Conservation (phyloP, 2,888 invertebrate species). For the Augiades crinisus region DNA sequence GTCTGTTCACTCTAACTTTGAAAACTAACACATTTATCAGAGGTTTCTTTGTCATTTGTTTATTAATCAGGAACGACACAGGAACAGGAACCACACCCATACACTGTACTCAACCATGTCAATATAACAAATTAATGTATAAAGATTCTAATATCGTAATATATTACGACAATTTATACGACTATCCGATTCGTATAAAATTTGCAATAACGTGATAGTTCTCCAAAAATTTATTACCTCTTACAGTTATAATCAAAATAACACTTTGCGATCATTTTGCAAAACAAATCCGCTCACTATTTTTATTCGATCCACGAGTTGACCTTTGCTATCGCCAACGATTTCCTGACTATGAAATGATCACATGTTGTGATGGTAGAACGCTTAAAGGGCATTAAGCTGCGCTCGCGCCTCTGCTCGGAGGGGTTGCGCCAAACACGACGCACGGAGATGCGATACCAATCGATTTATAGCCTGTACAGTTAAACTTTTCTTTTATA, state of each 20-base stretch:
- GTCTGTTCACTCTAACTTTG: too few species aligned
- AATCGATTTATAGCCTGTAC: conserved; percentile 52
- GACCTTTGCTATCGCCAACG: conserved; percentile 14
- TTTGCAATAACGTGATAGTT: too few species aligned
- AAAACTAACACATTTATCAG: too few species aligned
- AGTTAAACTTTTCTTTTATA: conserved; percentile 36
- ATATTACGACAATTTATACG: too few species aligned
- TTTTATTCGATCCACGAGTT: conserved; percentile 20
- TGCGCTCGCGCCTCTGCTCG: conserved; percentile 39
- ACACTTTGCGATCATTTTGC: background rate
- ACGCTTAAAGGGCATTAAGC: conserved; percentile 43
- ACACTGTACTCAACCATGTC: too few species aligned
- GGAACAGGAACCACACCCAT: too few species aligned
- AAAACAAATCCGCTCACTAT: background rate
- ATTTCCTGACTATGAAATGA: conserved; percentile 41
- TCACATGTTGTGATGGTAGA: conserved; percentile 45
- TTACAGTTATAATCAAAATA: background rate
- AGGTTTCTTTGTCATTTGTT: too few species aligned
- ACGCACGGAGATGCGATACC: conserved; percentile 45
- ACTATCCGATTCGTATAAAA: too few species aligned
- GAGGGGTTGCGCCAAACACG: conserved; percentile 50
- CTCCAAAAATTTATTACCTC: too few species aligned
- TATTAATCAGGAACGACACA: too few species aligned
- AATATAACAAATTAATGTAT: too few species aligned
- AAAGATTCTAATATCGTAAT: too few species aligned